A percentile compares a stretch with the other conserved stretches of the same genome.
phyloP scores from a whole-genome alignment of 2,888 invertebrate species.

The Eupithecia dodoneata region DNA sequence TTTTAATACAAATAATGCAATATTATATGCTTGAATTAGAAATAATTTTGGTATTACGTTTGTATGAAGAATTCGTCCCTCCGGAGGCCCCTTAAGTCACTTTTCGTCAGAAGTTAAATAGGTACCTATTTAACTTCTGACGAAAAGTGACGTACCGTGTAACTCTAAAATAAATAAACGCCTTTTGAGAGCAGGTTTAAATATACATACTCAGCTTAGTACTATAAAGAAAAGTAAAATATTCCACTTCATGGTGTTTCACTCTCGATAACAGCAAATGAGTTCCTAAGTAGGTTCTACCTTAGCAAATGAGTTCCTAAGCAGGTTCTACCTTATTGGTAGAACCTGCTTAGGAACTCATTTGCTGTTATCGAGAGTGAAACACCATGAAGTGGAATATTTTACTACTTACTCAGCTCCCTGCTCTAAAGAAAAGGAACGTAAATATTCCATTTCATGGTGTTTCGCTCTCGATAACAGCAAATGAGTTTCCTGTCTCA shows the following conservation, averaged over 20 bases:
- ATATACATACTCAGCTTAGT: neutral
- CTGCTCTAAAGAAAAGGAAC: neutral
- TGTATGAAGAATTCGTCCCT: too few relatives aligned
- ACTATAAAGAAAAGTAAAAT: neutral
- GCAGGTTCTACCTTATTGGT: too few relatives aligned
- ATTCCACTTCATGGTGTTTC: neutral
- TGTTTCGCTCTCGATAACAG: neutral
- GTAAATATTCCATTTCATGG: neutral
- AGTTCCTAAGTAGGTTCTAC: neutral
- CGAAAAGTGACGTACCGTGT: too few relatives aligned
- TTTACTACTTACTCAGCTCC: neutral
- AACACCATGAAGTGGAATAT: too few relatives aligned
- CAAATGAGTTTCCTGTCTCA: constrained; percentile 7
- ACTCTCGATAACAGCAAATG: constrained; percentile 1
- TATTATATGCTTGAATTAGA: too few relatives aligned
- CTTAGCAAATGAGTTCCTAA: too few relatives aligned
- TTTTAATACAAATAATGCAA: too few relatives aligned
- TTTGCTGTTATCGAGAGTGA: too few relatives aligned
- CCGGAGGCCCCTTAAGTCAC: too few relatives aligned
- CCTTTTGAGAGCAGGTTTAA: neutral
- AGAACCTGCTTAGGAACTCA: too few relatives aligned
- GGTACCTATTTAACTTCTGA: too few relatives aligned
- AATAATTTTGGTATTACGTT: too few relatives aligned
- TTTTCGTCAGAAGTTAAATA: neutral
- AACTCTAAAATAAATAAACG: neutral